Evolutionary conservation across 2,888 invertebrate genomes (phyloP).

Genomic region (Sussaba pulchella): DNA sequence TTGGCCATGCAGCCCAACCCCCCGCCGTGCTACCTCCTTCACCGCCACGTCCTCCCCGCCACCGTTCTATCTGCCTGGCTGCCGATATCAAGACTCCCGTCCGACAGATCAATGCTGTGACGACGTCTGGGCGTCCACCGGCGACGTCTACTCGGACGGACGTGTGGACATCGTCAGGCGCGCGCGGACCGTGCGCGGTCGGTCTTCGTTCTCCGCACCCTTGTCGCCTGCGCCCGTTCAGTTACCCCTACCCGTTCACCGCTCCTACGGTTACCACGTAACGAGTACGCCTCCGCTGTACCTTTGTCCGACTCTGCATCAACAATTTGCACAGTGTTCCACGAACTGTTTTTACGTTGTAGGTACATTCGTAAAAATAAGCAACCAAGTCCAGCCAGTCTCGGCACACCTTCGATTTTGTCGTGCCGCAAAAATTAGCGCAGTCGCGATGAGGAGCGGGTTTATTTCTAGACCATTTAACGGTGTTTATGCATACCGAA

Average conservation of each 20-base stretch:
- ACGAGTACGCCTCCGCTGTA: neutral
- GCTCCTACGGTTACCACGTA: slow-evolving; percentile 7
- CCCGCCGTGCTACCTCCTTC: slow-evolving; percentile 42
- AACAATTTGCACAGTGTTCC: neutral
- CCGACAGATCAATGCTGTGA: slow-evolving; percentile 84
- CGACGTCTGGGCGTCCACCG: slow-evolving; percentile 81
- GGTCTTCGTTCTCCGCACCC: slow-evolving; percentile 47
- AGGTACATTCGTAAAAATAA: too few species aligned
- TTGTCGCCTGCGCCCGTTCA: slow-evolving; percentile 6
- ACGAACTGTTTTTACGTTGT: neutral
- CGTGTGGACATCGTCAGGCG: slow-evolving; percentile 73
- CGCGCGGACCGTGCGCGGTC: slow-evolving; percentile 62
- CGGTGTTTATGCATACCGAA: neutral
- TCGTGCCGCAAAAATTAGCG: too few species aligned
- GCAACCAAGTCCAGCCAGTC: too few species aligned
- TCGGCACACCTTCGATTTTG: too few species aligned
- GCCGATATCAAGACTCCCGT: slow-evolving; percentile 82
- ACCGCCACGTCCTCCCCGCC: slow-evolving; percentile 31
- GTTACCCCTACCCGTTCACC: slow-evolving; percentile 8
- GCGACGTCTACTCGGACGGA: slow-evolving; percentile 77
- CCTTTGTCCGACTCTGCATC: neutral
- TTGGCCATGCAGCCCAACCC: slow-evolving; percentile 2
- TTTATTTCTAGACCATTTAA: too few species aligned
- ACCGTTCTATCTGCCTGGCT: slow-evolving; percentile 60
- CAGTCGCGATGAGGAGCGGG: too few species aligned